phyloP scores from a whole-genome alignment of 2,888 invertebrate genomes.

The Melinaea marsaeus region DNA sequence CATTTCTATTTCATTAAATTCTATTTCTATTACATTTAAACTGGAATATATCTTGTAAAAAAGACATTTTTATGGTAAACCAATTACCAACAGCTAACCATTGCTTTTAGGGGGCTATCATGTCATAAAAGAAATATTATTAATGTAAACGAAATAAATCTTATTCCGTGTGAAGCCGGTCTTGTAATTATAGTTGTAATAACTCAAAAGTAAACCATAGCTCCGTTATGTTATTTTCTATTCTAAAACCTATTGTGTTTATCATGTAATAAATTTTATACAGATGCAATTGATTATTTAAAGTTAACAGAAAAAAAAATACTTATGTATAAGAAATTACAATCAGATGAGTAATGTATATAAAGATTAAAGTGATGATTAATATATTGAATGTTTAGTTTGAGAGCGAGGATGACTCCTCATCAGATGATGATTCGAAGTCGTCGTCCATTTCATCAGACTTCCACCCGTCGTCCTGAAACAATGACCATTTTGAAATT shows the following conservation, averaged over 20 bases:
- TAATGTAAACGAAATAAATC: too few species aligned
- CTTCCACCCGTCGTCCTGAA: neutral
- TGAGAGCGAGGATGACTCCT: neutral
- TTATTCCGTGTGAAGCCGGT: too few species aligned
- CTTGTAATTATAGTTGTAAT: too few species aligned
- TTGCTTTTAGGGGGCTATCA: too few species aligned
- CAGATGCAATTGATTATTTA: neutral
- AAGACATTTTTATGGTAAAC: too few species aligned
- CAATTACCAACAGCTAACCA: too few species aligned
- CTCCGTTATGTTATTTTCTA: too few species aligned
- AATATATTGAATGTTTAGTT: neutral
- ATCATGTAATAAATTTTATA: neutral
- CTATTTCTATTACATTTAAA: too few species aligned
- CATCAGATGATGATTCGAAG: neutral
- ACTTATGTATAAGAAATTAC: neutral
- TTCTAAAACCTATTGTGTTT: neutral
- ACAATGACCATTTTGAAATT: neutral
- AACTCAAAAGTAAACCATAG: too few species aligned
- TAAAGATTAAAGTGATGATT: neutral
- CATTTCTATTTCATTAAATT: too few species aligned
- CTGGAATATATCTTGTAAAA: too few species aligned
- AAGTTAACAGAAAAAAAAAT: neutral
- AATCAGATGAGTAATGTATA: neutral
- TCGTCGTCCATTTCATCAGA: constrained; percentile 1
- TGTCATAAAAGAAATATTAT: too few species aligned